Evolutionary conservation across 2,113 vertebrate genomes (phyloP), one percentile per base, ranked within the genome.

Genomic region (Crocuta crocuta): DNA sequence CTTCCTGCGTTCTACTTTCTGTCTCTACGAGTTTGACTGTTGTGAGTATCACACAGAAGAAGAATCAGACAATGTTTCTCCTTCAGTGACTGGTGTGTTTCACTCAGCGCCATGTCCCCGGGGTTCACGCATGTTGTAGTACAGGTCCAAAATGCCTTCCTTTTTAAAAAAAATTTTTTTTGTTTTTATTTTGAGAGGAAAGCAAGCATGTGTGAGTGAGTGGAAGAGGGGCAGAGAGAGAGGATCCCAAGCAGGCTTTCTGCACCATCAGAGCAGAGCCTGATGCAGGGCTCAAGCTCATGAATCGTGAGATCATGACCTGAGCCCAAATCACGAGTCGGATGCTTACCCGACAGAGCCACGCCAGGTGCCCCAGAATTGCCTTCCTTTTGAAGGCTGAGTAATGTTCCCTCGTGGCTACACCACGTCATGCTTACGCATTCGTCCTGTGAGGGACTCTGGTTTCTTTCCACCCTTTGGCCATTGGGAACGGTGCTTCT

Each of bases 331-430:
- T 61, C 58, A 61, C 8, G 58, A 61, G 58, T 61, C 8, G 7
- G 58, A 23, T 2, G 58, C 58, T 61, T 61, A 23, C 9, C 58
- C 2, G 21, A 9, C 58, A 0, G 58, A 23, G 58, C 58, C 58
- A 21, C 58, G 3, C 58, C 58, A 61, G 58, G 58, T 2, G 8
- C 58, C 58, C 58, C 28, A 0, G 6, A 9, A 6, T 3, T 2
- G 6, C 50, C 80, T 55, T 55, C 53, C 53, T 43, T 28, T n/a
- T 48, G 0, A 7, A 10, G 93, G 43, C 73, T 19, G 61, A 11
- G 0, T 53, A 0, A 2, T 21, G 2, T 1, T 23, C 61, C 31
- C 0, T 1, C 0, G 17, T 0, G 15, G 70, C 1, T 1, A 3
- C n/a, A 1, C 15, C 15, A 0, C 4, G 0, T 23, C 1, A 3